Percentiles rank a stretch among this genome's conserved stretches.
Conservation (phyloP, 1,140 invertebrate genomes). For the Capitella teleta region DNA sequence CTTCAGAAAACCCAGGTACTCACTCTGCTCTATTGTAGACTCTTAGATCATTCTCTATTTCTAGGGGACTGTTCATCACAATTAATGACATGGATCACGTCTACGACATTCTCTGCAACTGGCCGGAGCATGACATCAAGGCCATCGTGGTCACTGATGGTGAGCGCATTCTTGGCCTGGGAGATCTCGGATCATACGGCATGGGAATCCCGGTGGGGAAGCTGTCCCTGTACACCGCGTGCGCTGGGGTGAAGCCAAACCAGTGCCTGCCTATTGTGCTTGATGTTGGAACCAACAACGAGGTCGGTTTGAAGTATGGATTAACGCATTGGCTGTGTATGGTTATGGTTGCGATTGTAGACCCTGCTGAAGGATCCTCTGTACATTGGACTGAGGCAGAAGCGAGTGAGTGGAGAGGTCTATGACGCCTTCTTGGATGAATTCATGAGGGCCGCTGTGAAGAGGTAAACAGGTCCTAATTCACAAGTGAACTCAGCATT, state of each 20-base stretch:
- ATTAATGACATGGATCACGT: slow-evolving; percentile 92
- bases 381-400: slow-evolving; percentile 86
- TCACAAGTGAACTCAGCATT: not conserved
- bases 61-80: slow-evolving; percentile 80
- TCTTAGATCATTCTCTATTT: slow-evolving; percentile 9
- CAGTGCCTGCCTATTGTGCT: slow-evolving; percentile 82
- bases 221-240: slow-evolving; percentile 78
- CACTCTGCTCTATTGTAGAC: too few species aligned
- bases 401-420: slow-evolving; percentile 67
- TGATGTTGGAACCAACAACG: slow-evolving; percentile 86
- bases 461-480: slow-evolving; percentile 52
- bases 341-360: too few species aligned
- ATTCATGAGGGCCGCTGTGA: slow-evolving; percentile 91
- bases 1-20: slow-evolving; percentile 74
- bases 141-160: slow-evolving; percentile 92
- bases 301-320: slow-evolving; percentile 41
- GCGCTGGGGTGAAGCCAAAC: slow-evolving; percentile 86
- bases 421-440: slow-evolving; percentile 96
- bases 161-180: slow-evolving; percentile 83
- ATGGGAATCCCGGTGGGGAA: slow-evolving; percentile 96
- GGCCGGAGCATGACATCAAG: slow-evolving; percentile 79
- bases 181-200: slow-evolving; percentile 85
- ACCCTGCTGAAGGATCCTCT: slow-evolving; percentile 80
- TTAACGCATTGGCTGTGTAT: too few species aligned
- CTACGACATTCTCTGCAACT: slow-evolving; percentile 55